Evolutionary conservation across 2,888 invertebrate genomes (phyloP), one percentile per base, ranked within the genome.

Genomic region (Bimastos eiseni): DNA sequence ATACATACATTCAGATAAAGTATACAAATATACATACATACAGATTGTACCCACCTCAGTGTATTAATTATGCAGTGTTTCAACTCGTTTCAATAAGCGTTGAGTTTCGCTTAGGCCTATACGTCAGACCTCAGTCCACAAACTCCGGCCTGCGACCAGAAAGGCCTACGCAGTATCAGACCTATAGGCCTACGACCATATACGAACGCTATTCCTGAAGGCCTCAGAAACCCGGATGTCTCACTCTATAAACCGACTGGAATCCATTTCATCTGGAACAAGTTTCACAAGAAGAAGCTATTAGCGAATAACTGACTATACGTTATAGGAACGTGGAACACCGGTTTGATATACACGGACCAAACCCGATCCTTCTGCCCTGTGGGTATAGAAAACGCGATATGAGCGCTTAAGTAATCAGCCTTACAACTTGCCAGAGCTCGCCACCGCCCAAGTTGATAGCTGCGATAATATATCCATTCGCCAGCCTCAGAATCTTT

Each of bases 401-500:
- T 70, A 70, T 0, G 70, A 70, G n/a, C 70, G 70, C 70, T 70
- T n/a, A n/a, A 70, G 70, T 3, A 5, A 24, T 55, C 70, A 8
- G n/a, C n/a, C 55, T 70, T 19, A 19, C 49, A 49, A 49, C 49
- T 49, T n/a, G n/a, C n/a, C 70, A n/a, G 5, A 6, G 17, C 70
- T 70, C 13, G 70, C 70, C 70, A n/a, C 70, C 70, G 70, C 70
- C 70, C 70, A 70, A 70, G 70, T 70, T 70, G 70, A 70, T 70
- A 70, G 70, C 70, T n/a, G 70, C 70, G 30, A n/a, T 70, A n/a
- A 70, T 70, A 70, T 70, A 70, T 70, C 70, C n/a, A 70, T 70
- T 70, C 70, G 70, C 70, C 70, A 70, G 70, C 30, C 70, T 70
- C 70, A n/a, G 70, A 70, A 70, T 70, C 70, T 70, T 70, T 70